A percentile compares a stretch with the other conserved stretches of the same genome.
Conservation (phyloP, 2,888 invertebrate genomes). For the Hirtodrosophila confusa region DNA sequence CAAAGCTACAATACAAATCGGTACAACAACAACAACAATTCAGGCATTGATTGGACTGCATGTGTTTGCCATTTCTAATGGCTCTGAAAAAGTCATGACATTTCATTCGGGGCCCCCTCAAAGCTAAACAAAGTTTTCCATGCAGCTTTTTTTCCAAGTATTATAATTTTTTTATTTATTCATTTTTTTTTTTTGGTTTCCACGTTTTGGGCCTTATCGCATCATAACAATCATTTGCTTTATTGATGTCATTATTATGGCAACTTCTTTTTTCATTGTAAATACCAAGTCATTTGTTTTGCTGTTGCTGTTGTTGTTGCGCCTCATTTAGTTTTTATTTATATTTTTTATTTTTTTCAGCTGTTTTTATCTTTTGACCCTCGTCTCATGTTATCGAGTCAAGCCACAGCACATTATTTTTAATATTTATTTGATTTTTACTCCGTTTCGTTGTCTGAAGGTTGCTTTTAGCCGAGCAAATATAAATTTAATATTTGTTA, state of each 20-base stretch:
- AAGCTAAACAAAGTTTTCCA: conserved; percentile 62
- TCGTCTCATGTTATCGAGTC: conserved; percentile 34
- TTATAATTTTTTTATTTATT: conserved; percentile 1
- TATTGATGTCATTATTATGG: conserved; percentile 74
- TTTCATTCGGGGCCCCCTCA: conserved; percentile 43
- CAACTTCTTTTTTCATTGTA: conserved; percentile 50
- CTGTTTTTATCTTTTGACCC: conserved; percentile 36
- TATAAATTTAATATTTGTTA: conserved; percentile 28
- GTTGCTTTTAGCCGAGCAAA: conserved; percentile 28
- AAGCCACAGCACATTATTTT: conserved; percentile 39
- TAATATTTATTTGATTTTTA: conserved; percentile 37
- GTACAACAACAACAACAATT: conserved; percentile 14
- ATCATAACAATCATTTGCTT: conserved; percentile 67
- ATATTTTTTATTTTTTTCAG: conserved; percentile 6
- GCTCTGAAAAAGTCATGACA: conserved; percentile 55
- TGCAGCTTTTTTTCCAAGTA: conserved; percentile 36
- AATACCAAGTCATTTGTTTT: conserved; percentile 59
- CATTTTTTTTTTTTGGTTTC: conserved; percentile 22
- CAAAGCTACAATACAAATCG: conserved; percentile 37
- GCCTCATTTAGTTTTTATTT: conserved; percentile 54
- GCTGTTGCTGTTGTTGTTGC: too few species aligned
- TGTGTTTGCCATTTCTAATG: conserved; percentile 61
- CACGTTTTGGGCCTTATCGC: conserved; percentile 63
- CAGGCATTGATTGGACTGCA: conserved; percentile 41
- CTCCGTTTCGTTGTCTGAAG: conserved; percentile 29